Conservation (phyloP, 2,113 vertebrate species). For the Mohoua ochrocephala region DNA sequence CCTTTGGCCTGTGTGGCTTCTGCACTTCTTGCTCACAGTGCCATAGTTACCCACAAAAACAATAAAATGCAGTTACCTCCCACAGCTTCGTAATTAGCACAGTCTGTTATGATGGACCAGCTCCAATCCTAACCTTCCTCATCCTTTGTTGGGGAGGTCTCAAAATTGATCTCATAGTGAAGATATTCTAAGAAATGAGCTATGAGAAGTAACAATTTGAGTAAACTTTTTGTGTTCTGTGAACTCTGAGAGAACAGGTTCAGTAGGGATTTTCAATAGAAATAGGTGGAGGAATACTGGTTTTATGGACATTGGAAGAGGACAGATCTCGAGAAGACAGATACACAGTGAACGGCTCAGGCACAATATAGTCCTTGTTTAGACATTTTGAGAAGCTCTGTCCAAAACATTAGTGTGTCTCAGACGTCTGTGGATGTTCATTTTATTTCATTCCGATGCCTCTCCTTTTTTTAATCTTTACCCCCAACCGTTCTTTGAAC, state of each 20-base stretch:
- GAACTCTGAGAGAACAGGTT: not conserved
- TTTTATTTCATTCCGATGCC: not conserved
- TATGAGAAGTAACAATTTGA: not conserved
- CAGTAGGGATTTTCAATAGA: not conserved
- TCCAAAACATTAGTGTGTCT: not conserved
- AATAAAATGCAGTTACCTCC: not conserved
- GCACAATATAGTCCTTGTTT: not conserved
- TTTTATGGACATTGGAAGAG: not conserved
- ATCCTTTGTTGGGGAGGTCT: rapidly evolving
- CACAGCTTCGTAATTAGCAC: not conserved
- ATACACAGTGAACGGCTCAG: not conserved
- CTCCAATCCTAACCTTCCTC: not conserved
- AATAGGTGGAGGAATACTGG: not conserved
- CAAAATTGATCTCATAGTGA: not conserved
- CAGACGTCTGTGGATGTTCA: not conserved
- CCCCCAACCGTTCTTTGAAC: rapidly evolving
- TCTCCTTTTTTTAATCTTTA: not conserved
- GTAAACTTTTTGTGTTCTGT: not conserved
- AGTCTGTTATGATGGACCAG: not conserved
- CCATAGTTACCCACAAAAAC: not conserved
- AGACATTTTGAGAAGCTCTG: not conserved
- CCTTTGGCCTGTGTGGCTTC: not conserved
- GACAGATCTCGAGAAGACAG: not conserved
- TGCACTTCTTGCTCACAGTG: not conserved
- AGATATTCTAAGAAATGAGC: not conserved